These are phyloP conservation scores for Pogoniulus pusillus DNA, from an alignment of 2,797 vertebrate species.

Conservation along the genomic window DNA sequence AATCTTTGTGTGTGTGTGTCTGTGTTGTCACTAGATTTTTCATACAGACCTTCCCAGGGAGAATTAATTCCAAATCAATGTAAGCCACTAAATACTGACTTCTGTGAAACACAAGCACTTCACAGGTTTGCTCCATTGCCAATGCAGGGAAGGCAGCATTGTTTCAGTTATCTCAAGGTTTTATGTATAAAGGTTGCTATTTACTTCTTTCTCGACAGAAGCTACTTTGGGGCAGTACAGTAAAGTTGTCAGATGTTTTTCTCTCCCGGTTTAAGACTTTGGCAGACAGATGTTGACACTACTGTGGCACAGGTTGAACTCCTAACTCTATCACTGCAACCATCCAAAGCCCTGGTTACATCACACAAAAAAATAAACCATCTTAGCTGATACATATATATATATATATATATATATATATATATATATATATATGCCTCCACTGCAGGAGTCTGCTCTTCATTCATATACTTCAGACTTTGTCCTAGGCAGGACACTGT, in stretches of 20 bases:
- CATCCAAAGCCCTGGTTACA: not conserved
- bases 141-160: not conserved
- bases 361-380: not conserved
- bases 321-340: not conserved
- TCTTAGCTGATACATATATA: not conserved
- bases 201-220: not conserved
- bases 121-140: constrained; percentile 16
- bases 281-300: not conserved
- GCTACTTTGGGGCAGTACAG: not conserved
- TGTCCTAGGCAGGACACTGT: not conserved
- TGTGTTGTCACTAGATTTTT: constrained; percentile 58
- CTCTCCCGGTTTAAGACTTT: not conserved
- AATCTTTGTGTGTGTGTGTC: not conserved
- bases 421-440: too few species aligned
- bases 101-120: constrained; percentile 46
- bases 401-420: not conserved
- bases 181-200: not conserved
- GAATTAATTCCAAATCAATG: constrained; percentile 33
- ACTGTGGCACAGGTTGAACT: not conserved
- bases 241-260: not conserved
- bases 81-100: not conserved
- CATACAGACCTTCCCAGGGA: constrained; percentile 49
- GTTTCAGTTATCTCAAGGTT: not conserved
- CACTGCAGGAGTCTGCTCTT: not conserved
- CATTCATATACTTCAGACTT: not conserved